These are phyloP conservation scores for Drosophila ezoana DNA, from an alignment of 2,888 invertebrate species.

Conservation along the genomic window DNA sequence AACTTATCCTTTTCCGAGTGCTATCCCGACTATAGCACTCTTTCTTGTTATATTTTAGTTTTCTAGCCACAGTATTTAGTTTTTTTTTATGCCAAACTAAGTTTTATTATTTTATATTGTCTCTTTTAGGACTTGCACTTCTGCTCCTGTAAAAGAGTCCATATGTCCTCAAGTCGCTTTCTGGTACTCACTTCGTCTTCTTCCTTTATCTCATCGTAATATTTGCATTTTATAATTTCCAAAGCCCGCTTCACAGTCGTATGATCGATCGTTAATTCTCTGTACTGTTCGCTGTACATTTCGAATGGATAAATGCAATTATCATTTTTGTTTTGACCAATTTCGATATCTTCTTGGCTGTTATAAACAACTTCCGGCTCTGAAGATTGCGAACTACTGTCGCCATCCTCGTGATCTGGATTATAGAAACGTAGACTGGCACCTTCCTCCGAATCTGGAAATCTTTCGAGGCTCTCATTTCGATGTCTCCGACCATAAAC, in stretches of 20 bases:
- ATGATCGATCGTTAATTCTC: conserved; percentile 84
- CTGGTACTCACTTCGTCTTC: background rate
- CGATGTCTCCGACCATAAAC: conserved; percentile 84
- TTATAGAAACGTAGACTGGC: accelerated
- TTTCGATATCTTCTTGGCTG: background rate
- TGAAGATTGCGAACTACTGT: background rate
- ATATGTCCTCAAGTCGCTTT: too few relatives aligned
- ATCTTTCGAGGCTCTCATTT: conserved; percentile 68
- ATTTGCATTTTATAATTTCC: conserved; percentile 84
- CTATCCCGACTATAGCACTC: too few relatives aligned
- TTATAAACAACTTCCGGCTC: background rate
- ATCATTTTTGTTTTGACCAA: background rate
- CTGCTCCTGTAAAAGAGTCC: too few relatives aligned
- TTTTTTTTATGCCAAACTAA: too few relatives aligned
- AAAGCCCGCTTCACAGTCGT: conserved; percentile 87
- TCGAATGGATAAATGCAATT: background rate
- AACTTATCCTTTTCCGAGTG: too few relatives aligned
- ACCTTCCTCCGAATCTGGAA: conserved; percentile 76
- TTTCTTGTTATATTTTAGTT: too few relatives aligned
- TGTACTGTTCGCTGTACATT: conserved; percentile 62
- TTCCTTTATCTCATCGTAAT: background rate
- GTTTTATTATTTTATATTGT: too few relatives aligned
- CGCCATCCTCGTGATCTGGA: background rate
- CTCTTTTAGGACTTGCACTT: too few relatives aligned
- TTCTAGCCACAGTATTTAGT: too few relatives aligned